phyloP scores from a whole-genome alignment of 2,113 vertebrate genomes.

The Macaca mulatta region DNA sequence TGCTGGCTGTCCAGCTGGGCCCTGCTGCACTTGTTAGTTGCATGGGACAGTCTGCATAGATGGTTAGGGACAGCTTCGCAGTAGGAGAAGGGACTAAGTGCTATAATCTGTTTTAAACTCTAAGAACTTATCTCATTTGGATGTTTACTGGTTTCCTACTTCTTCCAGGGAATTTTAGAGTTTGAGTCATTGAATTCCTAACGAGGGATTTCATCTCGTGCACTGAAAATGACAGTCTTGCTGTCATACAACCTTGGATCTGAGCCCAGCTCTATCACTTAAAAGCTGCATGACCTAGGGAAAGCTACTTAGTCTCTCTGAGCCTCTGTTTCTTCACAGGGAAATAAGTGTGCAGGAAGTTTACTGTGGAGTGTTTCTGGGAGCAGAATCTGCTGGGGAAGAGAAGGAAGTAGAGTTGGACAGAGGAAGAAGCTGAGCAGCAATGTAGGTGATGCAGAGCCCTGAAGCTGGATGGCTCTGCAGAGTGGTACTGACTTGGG shows the following conservation, averaged over 20 bases:
- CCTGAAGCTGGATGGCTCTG: not conserved
- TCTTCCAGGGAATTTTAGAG: not conserved
- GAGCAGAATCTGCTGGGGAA: not conserved
- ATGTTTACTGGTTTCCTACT: not conserved
- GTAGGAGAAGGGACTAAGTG: not conserved
- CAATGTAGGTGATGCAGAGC: accelerated
- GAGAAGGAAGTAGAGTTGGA: not conserved
- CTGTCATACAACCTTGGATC: not conserved
- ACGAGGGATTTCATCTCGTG: not conserved
- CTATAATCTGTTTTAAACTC: not conserved
- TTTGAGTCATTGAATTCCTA: not conserved
- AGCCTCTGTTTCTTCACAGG: not conserved
- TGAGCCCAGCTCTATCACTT: not conserved
- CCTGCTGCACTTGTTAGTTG: too few relatives aligned
- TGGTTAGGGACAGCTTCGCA: not conserved
- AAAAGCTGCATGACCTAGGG: not conserved
- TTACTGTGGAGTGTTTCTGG: not conserved
- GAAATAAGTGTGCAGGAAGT: not conserved
- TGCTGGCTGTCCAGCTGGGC: not conserved
- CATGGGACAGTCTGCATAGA: not conserved
- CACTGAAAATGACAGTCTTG: not conserved
- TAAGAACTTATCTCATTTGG: not conserved
- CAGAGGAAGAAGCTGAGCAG: not conserved
- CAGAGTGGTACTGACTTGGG: not conserved
- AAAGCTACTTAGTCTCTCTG: not conserved